A percentile compares a stretch with the other conserved stretches of the same genome.
Evolutionary conservation across 2,797 vertebrate genomes (phyloP).

Genomic region (Cynodonichthys magdalenae): DNA sequence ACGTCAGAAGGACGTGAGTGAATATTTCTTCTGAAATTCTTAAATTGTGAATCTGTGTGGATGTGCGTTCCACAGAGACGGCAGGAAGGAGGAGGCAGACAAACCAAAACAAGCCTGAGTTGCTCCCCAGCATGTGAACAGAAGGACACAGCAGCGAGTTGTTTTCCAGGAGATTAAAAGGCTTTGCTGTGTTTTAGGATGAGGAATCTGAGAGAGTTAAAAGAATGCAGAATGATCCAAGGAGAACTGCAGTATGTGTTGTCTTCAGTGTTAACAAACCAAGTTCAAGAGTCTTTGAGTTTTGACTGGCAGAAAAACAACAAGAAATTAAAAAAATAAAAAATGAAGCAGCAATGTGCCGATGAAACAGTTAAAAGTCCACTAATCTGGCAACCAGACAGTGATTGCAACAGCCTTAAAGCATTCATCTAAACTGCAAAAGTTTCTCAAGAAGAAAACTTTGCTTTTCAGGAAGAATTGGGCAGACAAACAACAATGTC

Average conservation of each 20-base stretch:
- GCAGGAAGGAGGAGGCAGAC: conserved; percentile 33
- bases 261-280: conserved; percentile 18
- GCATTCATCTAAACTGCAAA: background rate
- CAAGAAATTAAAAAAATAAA: background rate
- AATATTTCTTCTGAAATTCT: conserved; percentile 1
- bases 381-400: background rate
- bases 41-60: conserved; percentile 15
- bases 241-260: conserved; percentile 26
- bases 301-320: background rate
- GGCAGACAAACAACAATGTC: background rate
- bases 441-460: background rate
- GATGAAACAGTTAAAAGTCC: background rate
- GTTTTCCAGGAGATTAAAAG: conserved; percentile 37
- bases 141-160: conserved; percentile 12
- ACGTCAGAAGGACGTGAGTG: conserved; percentile 15
- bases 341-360: background rate
- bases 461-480: background rate
- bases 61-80: conserved; percentile 29
- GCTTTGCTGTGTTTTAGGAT: conserved; percentile 12
- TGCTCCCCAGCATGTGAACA: background rate
- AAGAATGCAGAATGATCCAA: conserved; percentile 9
- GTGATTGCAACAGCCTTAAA: background rate
- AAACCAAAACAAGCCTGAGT: conserved; percentile 50
- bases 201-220: conserved; percentile 3
- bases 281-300: background rate